Evolutionary conservation across 92 coral and sea anemone species (phyloP).

Genomic region (Porites lobata): DNA sequence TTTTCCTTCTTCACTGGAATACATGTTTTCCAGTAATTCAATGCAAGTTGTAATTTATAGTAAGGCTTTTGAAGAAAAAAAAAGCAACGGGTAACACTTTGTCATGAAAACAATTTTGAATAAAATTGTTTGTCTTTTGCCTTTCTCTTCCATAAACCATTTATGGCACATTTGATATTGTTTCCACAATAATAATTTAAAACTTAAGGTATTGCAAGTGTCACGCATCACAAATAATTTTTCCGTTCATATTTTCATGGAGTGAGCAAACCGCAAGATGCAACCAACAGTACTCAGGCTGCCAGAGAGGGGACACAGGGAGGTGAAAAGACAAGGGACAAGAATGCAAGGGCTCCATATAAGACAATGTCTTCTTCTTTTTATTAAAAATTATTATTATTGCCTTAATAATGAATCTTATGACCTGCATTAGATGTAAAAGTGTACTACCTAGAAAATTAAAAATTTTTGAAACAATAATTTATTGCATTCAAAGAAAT

Average conservation of each 20-base stretch:
- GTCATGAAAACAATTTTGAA: conserved; percentile 87
- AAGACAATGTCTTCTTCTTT: no score
- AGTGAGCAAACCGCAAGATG: no score
- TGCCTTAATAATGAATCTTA: background rate
- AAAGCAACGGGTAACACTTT: background rate
- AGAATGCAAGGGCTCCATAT: no score
- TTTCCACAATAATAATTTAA: no score
- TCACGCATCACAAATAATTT: no score
- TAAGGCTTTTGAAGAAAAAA: background rate
- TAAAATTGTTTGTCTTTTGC: conserved; percentile 85
- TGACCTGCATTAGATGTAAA: background rate
- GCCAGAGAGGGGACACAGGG: no score
- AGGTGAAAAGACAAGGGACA: no score
- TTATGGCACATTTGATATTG: background rate
- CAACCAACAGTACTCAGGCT: no score
- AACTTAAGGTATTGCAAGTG: no score
- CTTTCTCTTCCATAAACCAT: conserved; percentile 75
- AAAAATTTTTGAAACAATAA: background rate
- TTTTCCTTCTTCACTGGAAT: background rate
- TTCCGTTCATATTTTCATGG: no score
- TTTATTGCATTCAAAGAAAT: background rate
- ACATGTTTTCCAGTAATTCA: background rate
- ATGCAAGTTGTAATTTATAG: background rate
- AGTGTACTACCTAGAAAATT: background rate
- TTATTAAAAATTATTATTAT: background rate